Percentiles rank a stretch among this genome's conserved stretches.
phyloP scores from a whole-genome alignment of 2,113 vertebrate genomes.

The Hylia prasina region DNA sequence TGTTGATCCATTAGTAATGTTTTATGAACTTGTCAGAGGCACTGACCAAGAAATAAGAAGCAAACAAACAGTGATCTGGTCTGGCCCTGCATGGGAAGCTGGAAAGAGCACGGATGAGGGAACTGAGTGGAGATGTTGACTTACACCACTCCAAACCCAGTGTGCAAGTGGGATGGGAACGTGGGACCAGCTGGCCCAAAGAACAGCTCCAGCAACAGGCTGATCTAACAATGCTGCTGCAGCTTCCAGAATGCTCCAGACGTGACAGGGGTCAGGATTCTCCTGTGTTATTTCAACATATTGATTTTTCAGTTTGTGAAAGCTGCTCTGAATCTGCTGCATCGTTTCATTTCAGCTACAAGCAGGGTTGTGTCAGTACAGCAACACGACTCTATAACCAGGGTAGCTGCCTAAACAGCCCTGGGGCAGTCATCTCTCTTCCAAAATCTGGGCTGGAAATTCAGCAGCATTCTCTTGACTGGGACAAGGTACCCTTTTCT shows the following conservation, averaged over 20 bases:
- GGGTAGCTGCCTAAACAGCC: not conserved
- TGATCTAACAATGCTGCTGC: not conserved
- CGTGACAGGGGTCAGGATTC: not conserved
- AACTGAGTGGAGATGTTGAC: not conserved
- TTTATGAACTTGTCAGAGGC: not conserved
- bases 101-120: not conserved
- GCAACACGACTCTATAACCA: not conserved
- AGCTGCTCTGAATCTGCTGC: not conserved
- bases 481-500: not conserved
- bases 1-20: not conserved
- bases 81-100: not conserved
- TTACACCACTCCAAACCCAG: not conserved
- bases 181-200: not conserved
- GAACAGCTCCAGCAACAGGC: not conserved
- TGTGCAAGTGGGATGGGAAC: not conserved
- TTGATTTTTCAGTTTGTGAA: not conserved
- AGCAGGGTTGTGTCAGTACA: not conserved
- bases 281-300: rapidly evolving
- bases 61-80: not conserved
- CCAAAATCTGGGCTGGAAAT: not conserved
- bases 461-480: not conserved
- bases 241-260: not conserved
- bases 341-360: not conserved
- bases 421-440: not conserved
- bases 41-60: not conserved